Evolutionary conservation across 2,797 vertebrate genomes (phyloP).

Genomic region (Poeciliopsis presidionis): DNA sequence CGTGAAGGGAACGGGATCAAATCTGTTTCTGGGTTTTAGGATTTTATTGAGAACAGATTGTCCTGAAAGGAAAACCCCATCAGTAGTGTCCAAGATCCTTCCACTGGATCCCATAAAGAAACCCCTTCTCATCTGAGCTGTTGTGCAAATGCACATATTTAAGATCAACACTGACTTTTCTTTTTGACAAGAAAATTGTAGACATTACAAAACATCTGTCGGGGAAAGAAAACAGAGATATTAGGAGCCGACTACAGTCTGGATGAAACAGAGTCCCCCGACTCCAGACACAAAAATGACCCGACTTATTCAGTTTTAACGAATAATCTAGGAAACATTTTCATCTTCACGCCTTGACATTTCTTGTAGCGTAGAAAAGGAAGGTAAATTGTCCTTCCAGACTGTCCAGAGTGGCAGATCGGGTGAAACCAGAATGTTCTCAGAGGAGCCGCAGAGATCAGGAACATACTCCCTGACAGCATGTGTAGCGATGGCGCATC

Average conservation of each 20-base stretch:
- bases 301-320: neutral
- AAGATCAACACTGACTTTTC: neutral
- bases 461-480: neutral
- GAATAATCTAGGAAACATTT: neutral
- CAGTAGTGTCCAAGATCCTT: conserved; percentile 12
- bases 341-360: neutral
- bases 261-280: neutral
- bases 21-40: conserved; percentile 23
- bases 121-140: neutral
- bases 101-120: conserved; percentile 23
- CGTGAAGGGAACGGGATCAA: conserved; percentile 25
- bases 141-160: conserved; percentile 18
- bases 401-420: neutral
- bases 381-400: neutral
- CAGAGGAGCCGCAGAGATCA: neutral
- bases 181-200: conserved; percentile 8
- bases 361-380: neutral
- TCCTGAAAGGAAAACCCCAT: conserved; percentile 24
- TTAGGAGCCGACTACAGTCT: neutral
- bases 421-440: neutral
- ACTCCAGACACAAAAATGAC: neutral
- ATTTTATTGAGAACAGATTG: conserved; percentile 45
- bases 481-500: neutral
- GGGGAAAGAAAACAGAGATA: conserved; percentile 18
- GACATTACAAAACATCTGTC: conserved; percentile 14